A percentile compares a stretch with the other conserved stretches of the same genome.
Conservation (phyloP, 1,140 invertebrate genomes). For the Trinorchestia longiramus region DNA sequence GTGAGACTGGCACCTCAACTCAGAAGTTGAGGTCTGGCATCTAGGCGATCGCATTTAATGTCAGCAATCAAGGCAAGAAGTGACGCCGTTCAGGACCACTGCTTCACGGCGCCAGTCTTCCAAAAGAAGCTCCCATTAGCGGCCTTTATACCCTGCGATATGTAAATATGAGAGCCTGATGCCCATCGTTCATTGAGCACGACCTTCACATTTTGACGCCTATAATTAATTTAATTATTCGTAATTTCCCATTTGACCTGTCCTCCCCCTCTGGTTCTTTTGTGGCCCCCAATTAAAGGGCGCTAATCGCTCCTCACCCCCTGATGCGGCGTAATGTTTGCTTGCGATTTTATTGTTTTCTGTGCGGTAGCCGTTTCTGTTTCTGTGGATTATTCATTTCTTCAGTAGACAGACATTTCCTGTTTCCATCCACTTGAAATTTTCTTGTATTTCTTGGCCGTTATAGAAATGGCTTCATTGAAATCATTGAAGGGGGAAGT, state of each 20-base stretch:
- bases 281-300: background rate
- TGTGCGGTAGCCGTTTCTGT: background rate
- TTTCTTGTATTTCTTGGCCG: too few species aligned
- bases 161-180: background rate
- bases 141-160: background rate
- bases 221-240: constrained; percentile 30
- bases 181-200: background rate
- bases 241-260: background rate
- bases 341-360: background rate
- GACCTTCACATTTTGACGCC: constrained; percentile 33
- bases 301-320: background rate
- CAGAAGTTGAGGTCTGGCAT: background rate
- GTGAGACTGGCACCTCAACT: background rate
- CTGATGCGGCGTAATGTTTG: background rate
- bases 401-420: too few species aligned
- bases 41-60: background rate
- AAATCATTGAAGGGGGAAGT: too few species aligned
- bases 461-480: too few species aligned
- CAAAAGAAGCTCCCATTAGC: background rate
- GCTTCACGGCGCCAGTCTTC: background rate
- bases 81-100: background rate
- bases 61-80: background rate
- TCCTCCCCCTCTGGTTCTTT: background rate
- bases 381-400: background rate
- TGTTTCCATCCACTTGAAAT: too few species aligned